phyloP scores from a whole-genome alignment of 2,113 vertebrate genomes.

The Rhipidura dahli region DNA sequence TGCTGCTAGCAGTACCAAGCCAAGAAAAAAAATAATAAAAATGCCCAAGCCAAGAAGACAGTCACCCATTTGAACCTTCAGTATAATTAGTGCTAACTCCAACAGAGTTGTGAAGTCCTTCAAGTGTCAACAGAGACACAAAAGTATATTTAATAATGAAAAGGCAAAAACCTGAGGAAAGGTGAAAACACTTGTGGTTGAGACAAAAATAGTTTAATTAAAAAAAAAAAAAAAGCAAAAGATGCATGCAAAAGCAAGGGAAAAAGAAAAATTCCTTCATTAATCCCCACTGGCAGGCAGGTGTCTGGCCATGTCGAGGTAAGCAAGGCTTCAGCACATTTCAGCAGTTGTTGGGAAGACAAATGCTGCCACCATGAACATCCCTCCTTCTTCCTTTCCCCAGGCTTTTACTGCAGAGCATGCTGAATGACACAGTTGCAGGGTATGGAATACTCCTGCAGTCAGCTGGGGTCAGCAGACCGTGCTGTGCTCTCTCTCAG shows the following conservation, averaged over 20 bases:
- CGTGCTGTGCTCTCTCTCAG: neutral
- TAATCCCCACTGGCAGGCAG: neutral
- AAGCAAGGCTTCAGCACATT: neutral
- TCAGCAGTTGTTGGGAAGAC: neutral
- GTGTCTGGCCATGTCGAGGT: fast-evolving
- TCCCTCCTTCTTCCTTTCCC: neutral
- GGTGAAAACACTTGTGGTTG: neutral
- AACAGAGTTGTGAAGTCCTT: neutral
- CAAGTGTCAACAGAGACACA: neutral
- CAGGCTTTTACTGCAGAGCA: neutral
- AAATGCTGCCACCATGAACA: neutral
- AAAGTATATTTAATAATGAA: neutral
- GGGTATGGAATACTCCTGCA: neutral
- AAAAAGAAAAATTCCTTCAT: neutral
- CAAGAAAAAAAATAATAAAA: neutral
- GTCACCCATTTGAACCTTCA: neutral
- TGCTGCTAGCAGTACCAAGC: neutral
- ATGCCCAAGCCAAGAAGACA: neutral
- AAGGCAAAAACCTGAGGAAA: neutral
- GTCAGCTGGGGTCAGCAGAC: neutral
- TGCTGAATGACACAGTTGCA: neutral
- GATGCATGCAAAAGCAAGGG: fast-evolving
- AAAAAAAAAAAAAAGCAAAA: neutral
- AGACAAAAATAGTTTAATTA: neutral
- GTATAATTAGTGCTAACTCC: neutral